A percentile compares a stretch with the other conserved stretches of the same genome.
Evolutionary conservation across 1,140 invertebrate genomes (phyloP).

Genomic region (Zaprionus capensis): DNA sequence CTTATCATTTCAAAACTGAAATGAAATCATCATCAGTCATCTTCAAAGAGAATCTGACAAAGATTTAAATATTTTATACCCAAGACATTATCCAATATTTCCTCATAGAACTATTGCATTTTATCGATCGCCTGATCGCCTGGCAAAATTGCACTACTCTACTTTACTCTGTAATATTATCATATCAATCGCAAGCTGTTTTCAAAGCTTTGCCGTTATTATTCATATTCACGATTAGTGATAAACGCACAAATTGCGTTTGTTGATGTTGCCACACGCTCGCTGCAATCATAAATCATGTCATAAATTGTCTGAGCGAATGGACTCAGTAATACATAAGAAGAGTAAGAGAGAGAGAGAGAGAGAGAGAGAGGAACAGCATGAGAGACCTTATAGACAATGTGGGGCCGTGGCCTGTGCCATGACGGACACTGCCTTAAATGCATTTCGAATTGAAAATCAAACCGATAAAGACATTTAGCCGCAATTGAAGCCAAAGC

Average conservation of each 20-base stretch:
- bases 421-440: conserved; percentile 38
- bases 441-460: conserved; percentile 80
- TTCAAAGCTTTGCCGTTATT: conserved; percentile 28
- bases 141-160: neutral
- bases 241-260: conserved; percentile 71
- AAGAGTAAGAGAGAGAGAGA: conserved; percentile 32
- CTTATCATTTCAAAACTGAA: too few species aligned
- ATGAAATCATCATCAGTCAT: too few species aligned
- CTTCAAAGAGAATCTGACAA: too few species aligned
- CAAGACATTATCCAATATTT: too few species aligned
- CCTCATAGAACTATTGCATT: too few species aligned
- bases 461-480: conserved; percentile 76
- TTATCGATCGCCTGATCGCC: too few species aligned
- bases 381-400: conserved; percentile 53
- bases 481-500: conserved; percentile 57
- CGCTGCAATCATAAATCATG: conserved; percentile 69
- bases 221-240: conserved; percentile 49
- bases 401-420: neutral
- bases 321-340: neutral
- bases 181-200: conserved; percentile 18
- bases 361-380: conserved; percentile 5
- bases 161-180: conserved; percentile 9
- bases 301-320: conserved; percentile 55
- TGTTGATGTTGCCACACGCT: conserved; percentile 25
- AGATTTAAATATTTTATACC: too few species aligned